phyloP scores from a whole-genome alignment of 2,888 invertebrate species.

The Aphrophora alni region DNA sequence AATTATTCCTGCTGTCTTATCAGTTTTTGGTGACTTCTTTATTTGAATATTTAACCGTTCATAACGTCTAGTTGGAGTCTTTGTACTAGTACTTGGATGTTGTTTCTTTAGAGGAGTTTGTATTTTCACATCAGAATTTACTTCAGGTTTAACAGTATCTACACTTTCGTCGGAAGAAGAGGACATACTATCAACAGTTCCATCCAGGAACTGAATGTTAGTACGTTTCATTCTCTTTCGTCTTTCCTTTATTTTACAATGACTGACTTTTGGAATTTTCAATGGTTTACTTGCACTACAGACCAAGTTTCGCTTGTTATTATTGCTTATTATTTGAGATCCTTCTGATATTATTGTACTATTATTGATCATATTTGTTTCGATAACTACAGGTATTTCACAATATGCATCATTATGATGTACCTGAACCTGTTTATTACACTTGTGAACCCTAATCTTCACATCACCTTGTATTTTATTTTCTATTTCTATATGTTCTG shows the following conservation, averaged over 20 bases:
- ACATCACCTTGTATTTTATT: too few relatives aligned
- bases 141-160: background rate
- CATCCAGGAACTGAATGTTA: slow-evolving; percentile 23
- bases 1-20: background rate
- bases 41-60: slow-evolving; percentile 23
- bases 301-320: background rate
- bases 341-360: background rate
- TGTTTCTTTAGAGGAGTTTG: background rate
- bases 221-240: background rate
- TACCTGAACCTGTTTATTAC: too few relatives aligned
- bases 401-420: too few relatives aligned
- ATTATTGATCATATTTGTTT: background rate
- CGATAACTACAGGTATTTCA: too few relatives aligned
- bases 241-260: background rate
- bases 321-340: background rate
- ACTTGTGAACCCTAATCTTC: too few relatives aligned
- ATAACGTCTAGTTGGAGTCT: slow-evolving; percentile 22
- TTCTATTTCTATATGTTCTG: too few relatives aligned
- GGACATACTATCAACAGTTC: slow-evolving; percentile 24
- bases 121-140: background rate
- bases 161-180: slow-evolving; percentile 33
- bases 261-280: background rate
- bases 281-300: background rate
- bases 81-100: background rate
- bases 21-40: slow-evolving; percentile 28